These are phyloP conservation scores for Hydrochoerus hydrochaeris DNA, from an alignment of 2,113 vertebrate species.

Conservation along the genomic window DNA sequence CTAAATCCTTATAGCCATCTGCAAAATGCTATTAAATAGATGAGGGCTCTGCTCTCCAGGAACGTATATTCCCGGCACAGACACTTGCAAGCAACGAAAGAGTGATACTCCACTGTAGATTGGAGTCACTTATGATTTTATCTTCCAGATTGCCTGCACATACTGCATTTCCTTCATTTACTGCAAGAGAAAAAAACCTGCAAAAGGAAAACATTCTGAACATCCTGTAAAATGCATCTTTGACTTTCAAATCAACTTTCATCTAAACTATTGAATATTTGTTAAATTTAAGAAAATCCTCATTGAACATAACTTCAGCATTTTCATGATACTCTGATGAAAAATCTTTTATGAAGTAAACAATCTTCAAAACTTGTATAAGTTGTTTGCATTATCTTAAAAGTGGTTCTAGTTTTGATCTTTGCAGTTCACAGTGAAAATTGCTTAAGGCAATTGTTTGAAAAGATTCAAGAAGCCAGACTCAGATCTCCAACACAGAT, in stretches of 20 bases:
- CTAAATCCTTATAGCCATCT: not conserved
- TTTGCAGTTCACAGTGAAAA: not conserved
- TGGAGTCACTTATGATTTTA: not conserved
- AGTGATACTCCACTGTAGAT: not conserved
- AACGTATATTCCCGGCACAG: not conserved
- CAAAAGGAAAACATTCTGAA: not conserved
- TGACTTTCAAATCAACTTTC: slow-evolving; percentile 2
- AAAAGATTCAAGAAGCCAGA: not conserved
- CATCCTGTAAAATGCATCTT: not conserved
- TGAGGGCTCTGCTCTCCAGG: not conserved
- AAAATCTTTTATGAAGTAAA: slow-evolving; percentile 41
- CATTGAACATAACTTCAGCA: not conserved
- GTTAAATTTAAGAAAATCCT: slow-evolving; percentile 32
- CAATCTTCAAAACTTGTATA: not conserved
- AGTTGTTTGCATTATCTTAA: not conserved
- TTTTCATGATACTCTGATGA: slow-evolving; percentile 22
- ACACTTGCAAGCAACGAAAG: not conserved
- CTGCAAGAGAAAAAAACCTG: not conserved
- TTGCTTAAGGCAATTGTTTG: not conserved
- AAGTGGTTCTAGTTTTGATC: not conserved
- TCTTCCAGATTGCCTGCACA: not conserved
- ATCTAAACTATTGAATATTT: slow-evolving; percentile 24
- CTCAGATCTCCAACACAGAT: not conserved
- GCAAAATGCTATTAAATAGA: not conserved
- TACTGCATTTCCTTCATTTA: slow-evolving; percentile 5